Conservation (phyloP, 2,888 invertebrate genomes). For the Eudasyphora cyanicolor region DNA sequence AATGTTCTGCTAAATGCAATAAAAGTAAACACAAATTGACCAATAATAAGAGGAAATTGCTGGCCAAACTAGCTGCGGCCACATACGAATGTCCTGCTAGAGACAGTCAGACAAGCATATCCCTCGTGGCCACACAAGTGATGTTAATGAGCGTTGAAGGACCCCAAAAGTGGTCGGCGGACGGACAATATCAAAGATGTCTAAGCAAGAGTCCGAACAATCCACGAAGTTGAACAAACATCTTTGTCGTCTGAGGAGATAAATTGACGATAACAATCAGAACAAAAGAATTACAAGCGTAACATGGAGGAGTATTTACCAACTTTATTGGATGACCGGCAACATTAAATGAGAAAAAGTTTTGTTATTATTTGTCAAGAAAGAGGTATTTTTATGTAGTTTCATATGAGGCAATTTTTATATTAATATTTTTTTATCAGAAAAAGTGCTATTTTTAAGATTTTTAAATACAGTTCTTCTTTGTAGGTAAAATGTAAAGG, state of each 20-base stretch:
- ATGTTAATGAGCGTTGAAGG: conserved; percentile 7
- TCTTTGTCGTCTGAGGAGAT: conserved; percentile 5
- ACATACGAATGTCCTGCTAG: background rate
- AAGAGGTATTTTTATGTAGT: too few relatives aligned
- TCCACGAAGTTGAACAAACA: background rate
- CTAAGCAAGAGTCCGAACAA: too few relatives aligned
- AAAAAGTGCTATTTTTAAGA: too few relatives aligned
- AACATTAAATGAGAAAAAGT: background rate
- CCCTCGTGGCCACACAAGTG: background rate
- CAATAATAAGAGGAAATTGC: conserved; percentile 12
- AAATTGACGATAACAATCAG: background rate
- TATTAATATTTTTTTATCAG: too few relatives aligned
- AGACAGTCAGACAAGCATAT: background rate
- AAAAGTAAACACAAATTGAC: conserved; percentile 10
- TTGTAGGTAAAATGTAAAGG: too few relatives aligned
- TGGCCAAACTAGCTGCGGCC: background rate
- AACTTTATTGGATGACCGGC: background rate
- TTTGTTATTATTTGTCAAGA: background rate
- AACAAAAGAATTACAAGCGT: background rate
- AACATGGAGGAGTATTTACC: background rate
- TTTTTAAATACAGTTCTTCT: too few relatives aligned
- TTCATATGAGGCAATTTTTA: too few relatives aligned
- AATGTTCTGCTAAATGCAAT: background rate
- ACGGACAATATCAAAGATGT: background rate
- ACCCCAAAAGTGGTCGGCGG: background rate